Percentiles rank a stretch among this genome's conserved stretches.
Conservation (phyloP, 1,140 invertebrate genomes). For the Brachionus sp. region DNA sequence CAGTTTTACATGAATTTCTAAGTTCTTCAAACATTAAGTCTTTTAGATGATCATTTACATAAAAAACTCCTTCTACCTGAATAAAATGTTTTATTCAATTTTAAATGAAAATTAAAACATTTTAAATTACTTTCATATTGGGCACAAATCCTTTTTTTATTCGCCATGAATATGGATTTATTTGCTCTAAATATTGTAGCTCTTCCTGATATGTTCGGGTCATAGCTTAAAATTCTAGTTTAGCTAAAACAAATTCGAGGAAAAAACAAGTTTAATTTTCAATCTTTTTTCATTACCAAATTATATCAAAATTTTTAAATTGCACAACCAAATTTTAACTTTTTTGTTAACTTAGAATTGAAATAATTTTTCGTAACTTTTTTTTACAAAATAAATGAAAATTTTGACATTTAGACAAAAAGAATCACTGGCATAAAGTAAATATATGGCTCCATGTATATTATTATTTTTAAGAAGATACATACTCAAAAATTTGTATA, state of each 20-base stretch:
- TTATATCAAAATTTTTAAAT: not conserved
- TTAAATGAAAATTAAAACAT: conserved; percentile 54
- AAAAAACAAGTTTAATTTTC: not conserved
- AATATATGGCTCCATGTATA: no score
- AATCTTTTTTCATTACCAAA: not conserved
- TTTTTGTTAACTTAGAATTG: not conserved
- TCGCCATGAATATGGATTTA: conserved; percentile 77
- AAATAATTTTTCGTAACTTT: no score
- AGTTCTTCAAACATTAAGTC: conserved; percentile 96
- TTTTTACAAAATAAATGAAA: no score
- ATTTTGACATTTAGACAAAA: no score
- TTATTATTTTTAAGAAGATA: no score
- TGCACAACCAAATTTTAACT: not conserved
- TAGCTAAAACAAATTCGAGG: not conserved
- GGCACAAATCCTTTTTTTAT: conserved; percentile 99
- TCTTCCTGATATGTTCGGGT: conserved; percentile 85
- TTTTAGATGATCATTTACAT: conserved; percentile 87
- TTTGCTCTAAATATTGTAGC: conserved; percentile 83
- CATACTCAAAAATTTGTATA: no score
- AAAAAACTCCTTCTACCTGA: conserved; percentile 88
- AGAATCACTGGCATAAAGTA: no score
- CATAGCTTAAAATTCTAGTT: not conserved
- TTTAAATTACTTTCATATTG: conserved; percentile 80
- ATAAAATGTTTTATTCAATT: conserved; percentile 59
- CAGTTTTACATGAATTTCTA: conserved; percentile 71